Percentiles rank a stretch among this genome's conserved stretches.
Conservation (phyloP, 2,113 vertebrate genomes). For the Python bivittatus region DNA sequence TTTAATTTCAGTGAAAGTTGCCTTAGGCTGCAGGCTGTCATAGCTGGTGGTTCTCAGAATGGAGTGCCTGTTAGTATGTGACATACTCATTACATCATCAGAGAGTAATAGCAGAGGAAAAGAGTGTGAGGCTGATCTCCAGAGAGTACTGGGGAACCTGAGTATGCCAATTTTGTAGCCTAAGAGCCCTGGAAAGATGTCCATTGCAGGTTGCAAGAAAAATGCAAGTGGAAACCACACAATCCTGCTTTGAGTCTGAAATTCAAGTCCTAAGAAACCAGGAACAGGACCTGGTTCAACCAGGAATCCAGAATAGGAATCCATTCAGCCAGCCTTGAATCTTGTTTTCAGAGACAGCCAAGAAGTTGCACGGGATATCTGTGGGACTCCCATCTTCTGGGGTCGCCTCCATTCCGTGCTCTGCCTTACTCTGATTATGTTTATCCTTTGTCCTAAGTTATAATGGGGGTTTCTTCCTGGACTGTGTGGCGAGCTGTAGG, state of each 20-base stretch:
- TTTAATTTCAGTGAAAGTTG: background rate
- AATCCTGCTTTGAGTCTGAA: background rate
- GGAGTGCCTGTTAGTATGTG: background rate
- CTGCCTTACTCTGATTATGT: background rate
- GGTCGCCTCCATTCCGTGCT: background rate
- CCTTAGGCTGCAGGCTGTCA: background rate
- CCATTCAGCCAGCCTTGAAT: background rate
- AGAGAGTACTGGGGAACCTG: background rate
- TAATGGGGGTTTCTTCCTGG: no score
- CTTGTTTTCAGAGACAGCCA: background rate
- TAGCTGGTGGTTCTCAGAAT: background rate
- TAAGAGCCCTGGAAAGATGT: background rate
- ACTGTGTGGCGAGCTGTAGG: background rate
- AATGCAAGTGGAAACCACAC: background rate
- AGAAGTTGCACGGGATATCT: background rate
- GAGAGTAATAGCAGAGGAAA: background rate
- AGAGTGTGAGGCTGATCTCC: background rate
- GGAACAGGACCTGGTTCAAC: background rate
- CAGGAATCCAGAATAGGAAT: background rate
- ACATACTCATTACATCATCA: background rate
- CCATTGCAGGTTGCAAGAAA: background rate
- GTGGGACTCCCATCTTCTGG: background rate
- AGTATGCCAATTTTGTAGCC: background rate
- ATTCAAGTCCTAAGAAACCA: background rate
- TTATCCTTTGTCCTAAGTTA: background rate